Evolutionary conservation across 2,888 invertebrate genomes (phyloP).

Genomic region (Latrodectus elegans): DNA sequence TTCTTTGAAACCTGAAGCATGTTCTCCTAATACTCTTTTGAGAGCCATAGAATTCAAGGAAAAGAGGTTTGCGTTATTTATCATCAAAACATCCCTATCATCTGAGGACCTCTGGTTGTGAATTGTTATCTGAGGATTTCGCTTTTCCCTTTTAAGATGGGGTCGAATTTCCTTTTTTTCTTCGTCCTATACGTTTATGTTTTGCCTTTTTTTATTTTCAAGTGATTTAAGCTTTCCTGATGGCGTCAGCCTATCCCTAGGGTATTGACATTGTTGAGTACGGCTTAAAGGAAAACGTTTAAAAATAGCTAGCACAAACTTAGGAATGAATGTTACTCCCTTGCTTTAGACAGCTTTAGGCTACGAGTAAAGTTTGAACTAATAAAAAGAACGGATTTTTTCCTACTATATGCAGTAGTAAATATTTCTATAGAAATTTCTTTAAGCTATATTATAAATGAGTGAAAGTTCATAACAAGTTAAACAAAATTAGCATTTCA

Average conservation of each 20-base stretch:
- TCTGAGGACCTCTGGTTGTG: slow-evolving; percentile 50
- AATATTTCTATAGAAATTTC: too few species aligned
- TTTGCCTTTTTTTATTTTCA: slow-evolving; percentile 43
- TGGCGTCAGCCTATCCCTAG: slow-evolving; percentile 40
- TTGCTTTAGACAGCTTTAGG: slow-evolving; percentile 42
- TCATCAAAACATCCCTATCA: slow-evolving; percentile 54
- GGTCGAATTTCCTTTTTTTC: slow-evolving; percentile 45
- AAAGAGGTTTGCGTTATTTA: slow-evolving; percentile 57
- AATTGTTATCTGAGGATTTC: slow-evolving; percentile 62
- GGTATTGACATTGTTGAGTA: slow-evolving; percentile 58
- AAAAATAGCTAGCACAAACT: slow-evolving; percentile 51
- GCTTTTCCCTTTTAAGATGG: slow-evolving; percentile 56
- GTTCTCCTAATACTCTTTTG: slow-evolving; percentile 51
- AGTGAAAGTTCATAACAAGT: too few species aligned
- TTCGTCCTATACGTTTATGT: too few species aligned
- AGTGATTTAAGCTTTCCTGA: slow-evolving; percentile 55
- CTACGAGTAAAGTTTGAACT: slow-evolving; percentile 25
- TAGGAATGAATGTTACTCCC: slow-evolving; percentile 43
- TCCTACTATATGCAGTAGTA: neutral
- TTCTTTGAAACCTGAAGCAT: slow-evolving; percentile 53
- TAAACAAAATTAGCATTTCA: too few species aligned
- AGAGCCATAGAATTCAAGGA: slow-evolving; percentile 49
- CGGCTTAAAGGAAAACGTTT: slow-evolving; percentile 45
- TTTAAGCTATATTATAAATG: too few species aligned
- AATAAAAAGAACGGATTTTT: slow-evolving; percentile 10